A percentile compares a stretch with the other conserved stretches of the same genome.
phyloP scores from a whole-genome alignment of 1,140 invertebrate genomes.

The Diorhabda sublineata region DNA sequence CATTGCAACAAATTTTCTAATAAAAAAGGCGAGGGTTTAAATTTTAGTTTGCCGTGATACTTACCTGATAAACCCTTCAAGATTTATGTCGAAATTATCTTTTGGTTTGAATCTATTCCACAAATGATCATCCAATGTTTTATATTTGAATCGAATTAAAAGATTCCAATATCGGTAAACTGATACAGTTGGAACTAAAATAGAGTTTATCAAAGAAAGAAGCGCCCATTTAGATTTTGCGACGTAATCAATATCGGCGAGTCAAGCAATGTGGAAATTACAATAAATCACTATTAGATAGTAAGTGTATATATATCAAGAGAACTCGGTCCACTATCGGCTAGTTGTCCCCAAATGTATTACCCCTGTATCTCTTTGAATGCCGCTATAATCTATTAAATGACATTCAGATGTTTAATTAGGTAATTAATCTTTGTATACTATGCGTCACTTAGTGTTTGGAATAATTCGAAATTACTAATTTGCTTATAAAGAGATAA shows the following conservation, averaged over 20 bases:
- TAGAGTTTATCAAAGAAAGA: conserved; percentile 1
- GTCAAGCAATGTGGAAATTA: not conserved
- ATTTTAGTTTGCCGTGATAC: no score
- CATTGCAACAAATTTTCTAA: no score
- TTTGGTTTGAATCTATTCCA: no score
- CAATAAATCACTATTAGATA: conserved; percentile 11
- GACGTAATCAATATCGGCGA: not conserved
- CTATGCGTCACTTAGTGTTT: not conserved
- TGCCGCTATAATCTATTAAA: conserved; percentile 8
- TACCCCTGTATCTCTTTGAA: conserved; percentile 12
- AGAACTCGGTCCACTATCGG: conserved; percentile 9
- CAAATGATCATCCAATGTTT: no score
- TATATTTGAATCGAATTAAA: no score
- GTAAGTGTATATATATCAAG: conserved; percentile 7
- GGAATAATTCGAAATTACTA: not conserved
- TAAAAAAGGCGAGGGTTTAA: no score
- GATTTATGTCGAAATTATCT: no score
- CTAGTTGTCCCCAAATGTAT: conserved; percentile 6
- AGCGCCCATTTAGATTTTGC: conserved; percentile 1
- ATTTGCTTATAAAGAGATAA: no score
- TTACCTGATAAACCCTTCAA: no score
- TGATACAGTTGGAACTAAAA: not conserved
- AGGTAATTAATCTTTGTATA: conserved; percentile 1
- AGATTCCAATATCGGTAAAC: no score
- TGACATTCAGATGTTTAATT: conserved; percentile 7